Base-by-base conservation (phyloP, 1,140 invertebrate genomes). In the Drosophila busckii region DNA sequence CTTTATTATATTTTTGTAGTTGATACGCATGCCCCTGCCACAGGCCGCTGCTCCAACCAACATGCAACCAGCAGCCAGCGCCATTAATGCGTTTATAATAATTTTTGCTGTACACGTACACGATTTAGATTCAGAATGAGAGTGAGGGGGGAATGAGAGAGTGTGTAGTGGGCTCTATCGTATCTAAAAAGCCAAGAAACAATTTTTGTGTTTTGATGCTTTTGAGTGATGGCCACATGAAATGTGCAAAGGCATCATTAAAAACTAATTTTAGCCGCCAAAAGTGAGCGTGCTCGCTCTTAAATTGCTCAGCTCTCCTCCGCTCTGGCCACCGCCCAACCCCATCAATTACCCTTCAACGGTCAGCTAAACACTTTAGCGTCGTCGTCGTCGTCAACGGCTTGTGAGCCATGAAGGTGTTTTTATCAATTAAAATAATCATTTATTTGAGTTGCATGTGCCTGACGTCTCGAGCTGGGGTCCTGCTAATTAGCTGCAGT, bases 51-150 rank as follows among this genome's bases (percentile, higher is more conserved):
- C 16, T 8, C 40, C 13, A 13, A 16, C 13, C 19, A 15, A 12
- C 9, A 20, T 35, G 25, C 19, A 73, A 54, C n/a, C n/a, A n/a
- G n/a, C n/a, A n/a, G n/a, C n/a, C n/a, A 71, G 75, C 75, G 61
- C 75, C 75, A 75, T 75, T 82, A 82, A 82, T 82, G 75, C 75
- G 76, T 82, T 82, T 82, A 83, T 82, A 82, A 82, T 82, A 73
- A 82, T 82, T 82, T 83, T 59, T 67, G n/a, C n/a, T n/a, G n/a
- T n/a, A n/a, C 61, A 70, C n/a, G 65, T 42, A 53, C 61, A 52
- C 60, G 63, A 73, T 82, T 69, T 54, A 45, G 42, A 37, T 63
- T 56, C 41, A n/a, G n/a, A n/a, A n/a, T n/a, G n/a, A n/a, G n/a
- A n/a, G n/a, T n/a, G n/a, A n/a, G n/a, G n/a, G n/a, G n/a, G n/a